A percentile compares a stretch with the other conserved stretches of the same genome.
phyloP scores from a whole-genome alignment of 2,797 vertebrate genomes.

The Enteromius unitaeniatus region DNA sequence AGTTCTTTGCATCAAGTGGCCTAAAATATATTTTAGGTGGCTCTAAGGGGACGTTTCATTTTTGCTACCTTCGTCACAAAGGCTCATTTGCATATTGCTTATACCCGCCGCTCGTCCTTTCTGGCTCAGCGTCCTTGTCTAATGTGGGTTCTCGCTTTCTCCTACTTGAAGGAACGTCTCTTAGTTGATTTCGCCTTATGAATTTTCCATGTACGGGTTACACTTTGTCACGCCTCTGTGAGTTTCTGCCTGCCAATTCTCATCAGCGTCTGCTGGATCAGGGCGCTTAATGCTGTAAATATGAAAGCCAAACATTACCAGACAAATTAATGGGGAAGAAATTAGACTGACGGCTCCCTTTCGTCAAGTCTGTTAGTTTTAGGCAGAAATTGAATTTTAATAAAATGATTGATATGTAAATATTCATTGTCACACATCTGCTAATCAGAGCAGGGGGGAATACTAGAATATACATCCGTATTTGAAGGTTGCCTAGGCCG shows the following conservation, averaged over 20 bases:
- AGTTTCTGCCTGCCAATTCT: slow-evolving; percentile 66
- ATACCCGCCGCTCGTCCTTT: slow-evolving; percentile 66
- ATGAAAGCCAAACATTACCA: slow-evolving; percentile 64
- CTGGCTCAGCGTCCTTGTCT: slow-evolving; percentile 69
- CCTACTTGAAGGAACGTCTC: slow-evolving; percentile 73
- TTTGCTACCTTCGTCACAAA: slow-evolving; percentile 52
- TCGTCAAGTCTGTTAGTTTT: slow-evolving; percentile 57
- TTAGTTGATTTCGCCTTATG: slow-evolving; percentile 65
- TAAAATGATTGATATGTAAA: slow-evolving; percentile 55
- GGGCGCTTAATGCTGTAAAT: slow-evolving; percentile 61
- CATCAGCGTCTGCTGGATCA: slow-evolving; percentile 67
- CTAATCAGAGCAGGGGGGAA: slow-evolving; percentile 26
- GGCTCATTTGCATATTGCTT: slow-evolving; percentile 72
- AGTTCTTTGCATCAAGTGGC: slow-evolving; percentile 22
- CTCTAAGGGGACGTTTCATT: slow-evolving; percentile 40
- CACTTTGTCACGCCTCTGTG: slow-evolving; percentile 68
- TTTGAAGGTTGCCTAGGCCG: not conserved
- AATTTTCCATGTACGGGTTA: slow-evolving; percentile 64
- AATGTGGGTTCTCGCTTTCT: slow-evolving; percentile 48
- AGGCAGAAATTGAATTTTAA: slow-evolving; percentile 58
- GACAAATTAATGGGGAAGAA: slow-evolving; percentile 59
- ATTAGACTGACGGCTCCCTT: slow-evolving; percentile 19
- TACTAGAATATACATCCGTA: not conserved
- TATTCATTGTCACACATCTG: slow-evolving; percentile 47
- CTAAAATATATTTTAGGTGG: slow-evolving; percentile 29